Conservation (phyloP, 2,113 vertebrate species). For the Hemichromis elongatus region DNA sequence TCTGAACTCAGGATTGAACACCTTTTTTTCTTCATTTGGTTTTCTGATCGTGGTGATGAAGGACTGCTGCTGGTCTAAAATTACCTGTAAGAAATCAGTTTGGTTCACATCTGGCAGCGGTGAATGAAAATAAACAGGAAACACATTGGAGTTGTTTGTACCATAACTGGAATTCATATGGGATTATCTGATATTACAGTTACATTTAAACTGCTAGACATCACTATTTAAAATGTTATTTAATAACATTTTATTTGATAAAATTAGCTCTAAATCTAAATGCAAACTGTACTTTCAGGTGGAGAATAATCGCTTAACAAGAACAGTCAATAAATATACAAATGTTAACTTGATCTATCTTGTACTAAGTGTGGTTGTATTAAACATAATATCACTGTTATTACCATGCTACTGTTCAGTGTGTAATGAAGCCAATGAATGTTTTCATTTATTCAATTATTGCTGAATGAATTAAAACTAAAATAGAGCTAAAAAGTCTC, state of each 20-base stretch:
- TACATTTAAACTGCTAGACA: neutral
- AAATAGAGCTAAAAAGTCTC: neutral
- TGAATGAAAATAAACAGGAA: neutral
- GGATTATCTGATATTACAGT: neutral
- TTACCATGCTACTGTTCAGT: neutral
- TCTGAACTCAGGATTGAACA: neutral
- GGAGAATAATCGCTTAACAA: neutral
- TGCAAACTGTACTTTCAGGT: neutral
- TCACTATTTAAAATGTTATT: neutral
- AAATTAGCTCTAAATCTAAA: neutral
- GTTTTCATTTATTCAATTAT: neutral
- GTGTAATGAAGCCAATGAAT: neutral
- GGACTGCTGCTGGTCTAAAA: neutral
- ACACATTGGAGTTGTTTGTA: neutral
- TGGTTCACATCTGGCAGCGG: rapidly evolving
- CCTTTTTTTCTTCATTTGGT: neutral
- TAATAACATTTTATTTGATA: neutral
- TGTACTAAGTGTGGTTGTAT: neutral
- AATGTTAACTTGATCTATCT: neutral
- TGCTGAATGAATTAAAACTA: neutral
- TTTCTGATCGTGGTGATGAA: rapidly evolving
- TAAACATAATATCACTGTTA: neutral
- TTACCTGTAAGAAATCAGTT: neutral
- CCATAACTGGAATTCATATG: neutral
- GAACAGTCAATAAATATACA: neutral